Evolutionary conservation across 2,797 vertebrate genomes (phyloP).

Genomic region (Synanceia verrucosa): DNA sequence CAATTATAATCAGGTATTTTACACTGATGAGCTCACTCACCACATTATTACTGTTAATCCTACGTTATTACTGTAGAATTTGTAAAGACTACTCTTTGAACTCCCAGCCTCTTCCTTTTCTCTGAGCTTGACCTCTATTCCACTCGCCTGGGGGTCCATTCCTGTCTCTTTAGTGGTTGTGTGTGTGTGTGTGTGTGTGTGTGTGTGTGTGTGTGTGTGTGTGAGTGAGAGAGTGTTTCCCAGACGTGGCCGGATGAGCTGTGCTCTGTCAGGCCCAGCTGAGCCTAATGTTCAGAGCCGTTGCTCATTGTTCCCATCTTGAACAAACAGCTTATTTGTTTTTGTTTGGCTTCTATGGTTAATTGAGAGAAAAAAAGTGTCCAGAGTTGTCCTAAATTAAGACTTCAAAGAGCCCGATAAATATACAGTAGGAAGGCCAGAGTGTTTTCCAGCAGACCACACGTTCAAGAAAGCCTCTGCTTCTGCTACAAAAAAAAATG

Average conservation of each 20-base stretch:
- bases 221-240: conserved; percentile 55
- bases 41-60: not conserved
- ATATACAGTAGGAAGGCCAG: conserved; percentile 56
- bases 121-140: conserved; percentile 63
- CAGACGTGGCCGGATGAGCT: conserved; percentile 75
- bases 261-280: conserved; percentile 71
- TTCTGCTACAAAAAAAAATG: not conserved
- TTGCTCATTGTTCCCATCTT: conserved; percentile 83
- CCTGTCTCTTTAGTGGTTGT: conserved; percentile 53
- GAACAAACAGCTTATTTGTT: conserved; percentile 80
- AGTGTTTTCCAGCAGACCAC: conserved; percentile 19
- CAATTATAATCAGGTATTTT: not conserved
- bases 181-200: no score
- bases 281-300: conserved; percentile 72
- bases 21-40: conserved; percentile 9
- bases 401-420: conserved; percentile 75
- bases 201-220: conserved; percentile 2
- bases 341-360: conserved; percentile 74
- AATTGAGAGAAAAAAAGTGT: conserved; percentile 65
- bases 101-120: conserved; percentile 33
- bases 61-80: conserved; percentile 31
- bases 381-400: conserved; percentile 73
- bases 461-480: conserved; percentile 5
- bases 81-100: conserved; percentile 29
- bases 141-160: conserved; percentile 63